Evolutionary conservation across 2,797 vertebrate genomes (phyloP).

Genomic region (Anguilla obscura): DNA sequence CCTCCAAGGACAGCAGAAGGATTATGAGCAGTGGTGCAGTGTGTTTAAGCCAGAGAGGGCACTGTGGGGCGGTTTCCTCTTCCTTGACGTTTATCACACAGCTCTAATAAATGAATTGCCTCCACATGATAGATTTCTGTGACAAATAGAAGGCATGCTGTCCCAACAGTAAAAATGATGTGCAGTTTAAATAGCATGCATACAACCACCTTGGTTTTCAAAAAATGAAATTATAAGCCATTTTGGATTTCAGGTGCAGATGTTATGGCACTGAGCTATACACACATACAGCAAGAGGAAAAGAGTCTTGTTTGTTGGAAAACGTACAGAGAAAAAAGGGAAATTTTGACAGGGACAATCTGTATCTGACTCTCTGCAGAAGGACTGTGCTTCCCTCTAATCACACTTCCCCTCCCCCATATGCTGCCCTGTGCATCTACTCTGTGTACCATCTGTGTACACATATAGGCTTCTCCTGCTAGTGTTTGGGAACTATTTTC

Average conservation of each 20-base stretch:
- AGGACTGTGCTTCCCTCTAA: no score
- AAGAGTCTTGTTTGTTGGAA: neutral
- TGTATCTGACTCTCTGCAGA: no score
- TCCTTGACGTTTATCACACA: constrained; percentile 1
- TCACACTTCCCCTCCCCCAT: no score
- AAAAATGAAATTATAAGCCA: neutral
- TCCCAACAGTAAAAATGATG: neutral
- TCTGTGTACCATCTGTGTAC: neutral
- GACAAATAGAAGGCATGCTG: neutral
- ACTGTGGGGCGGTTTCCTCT: neutral
- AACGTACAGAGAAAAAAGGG: no score
- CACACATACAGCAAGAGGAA: neutral
- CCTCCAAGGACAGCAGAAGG: constrained; percentile 27
- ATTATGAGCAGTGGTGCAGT: constrained; percentile 15
- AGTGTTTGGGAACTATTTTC: neutral
- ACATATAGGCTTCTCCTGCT: constrained; percentile 9
- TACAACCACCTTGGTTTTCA: constrained; percentile 1
- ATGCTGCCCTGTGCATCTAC: no score
- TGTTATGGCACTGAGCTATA: neutral
- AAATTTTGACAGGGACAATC: no score
- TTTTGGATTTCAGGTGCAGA: neutral
- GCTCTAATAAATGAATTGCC: constrained; percentile 4
- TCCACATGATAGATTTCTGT: neutral
- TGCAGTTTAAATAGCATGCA: neutral
- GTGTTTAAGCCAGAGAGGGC: constrained; percentile 10